Evolutionary conservation across 2,113 vertebrate species (phyloP).

Genomic region (Ovis canadensis): DNA sequence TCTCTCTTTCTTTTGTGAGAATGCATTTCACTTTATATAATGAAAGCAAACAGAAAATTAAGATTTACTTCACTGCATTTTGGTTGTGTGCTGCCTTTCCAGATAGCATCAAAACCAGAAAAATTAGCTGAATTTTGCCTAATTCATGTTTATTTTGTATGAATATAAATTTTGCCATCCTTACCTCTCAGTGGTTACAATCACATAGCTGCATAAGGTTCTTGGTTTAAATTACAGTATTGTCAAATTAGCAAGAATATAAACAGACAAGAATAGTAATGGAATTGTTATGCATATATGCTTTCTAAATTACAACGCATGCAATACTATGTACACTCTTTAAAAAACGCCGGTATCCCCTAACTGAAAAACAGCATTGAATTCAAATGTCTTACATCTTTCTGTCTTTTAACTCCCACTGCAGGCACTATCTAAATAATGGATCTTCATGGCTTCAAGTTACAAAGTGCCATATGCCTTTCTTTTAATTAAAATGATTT

Average conservation of each 20-base stretch:
- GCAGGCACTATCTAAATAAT: slow-evolving; percentile 6
- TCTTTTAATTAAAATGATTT: slow-evolving; percentile 61
- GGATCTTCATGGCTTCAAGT: slow-evolving; percentile 32
- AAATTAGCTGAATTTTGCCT: slow-evolving; percentile 53
- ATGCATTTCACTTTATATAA: background rate
- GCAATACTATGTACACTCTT: slow-evolving; percentile 5
- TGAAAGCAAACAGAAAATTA: slow-evolving; percentile 7
- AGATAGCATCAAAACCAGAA: background rate
- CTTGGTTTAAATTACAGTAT: slow-evolving; percentile 51
- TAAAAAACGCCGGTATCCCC: slow-evolving; percentile 17
- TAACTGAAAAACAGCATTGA: slow-evolving; percentile 39
- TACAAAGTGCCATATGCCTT: slow-evolving; percentile 39
- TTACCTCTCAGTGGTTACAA: slow-evolving; percentile 37
- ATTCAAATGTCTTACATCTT: slow-evolving; percentile 23
- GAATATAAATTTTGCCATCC: slow-evolving; percentile 39
- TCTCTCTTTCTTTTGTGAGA: background rate
- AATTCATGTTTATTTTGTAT: slow-evolving; percentile 46
- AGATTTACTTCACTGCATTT: background rate
- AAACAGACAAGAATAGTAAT: slow-evolving; percentile 30
- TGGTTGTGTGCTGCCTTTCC: background rate
- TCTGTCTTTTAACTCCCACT: slow-evolving; percentile 34
- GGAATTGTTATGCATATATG: slow-evolving; percentile 32
- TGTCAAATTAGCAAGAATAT: slow-evolving; percentile 65
- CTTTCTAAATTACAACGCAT: slow-evolving; percentile 26
- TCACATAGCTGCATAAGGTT: background rate